These are phyloP conservation scores for Ceyx margarethae DNA, from an alignment of 2,113 vertebrate species.

Conservation along the genomic window DNA sequence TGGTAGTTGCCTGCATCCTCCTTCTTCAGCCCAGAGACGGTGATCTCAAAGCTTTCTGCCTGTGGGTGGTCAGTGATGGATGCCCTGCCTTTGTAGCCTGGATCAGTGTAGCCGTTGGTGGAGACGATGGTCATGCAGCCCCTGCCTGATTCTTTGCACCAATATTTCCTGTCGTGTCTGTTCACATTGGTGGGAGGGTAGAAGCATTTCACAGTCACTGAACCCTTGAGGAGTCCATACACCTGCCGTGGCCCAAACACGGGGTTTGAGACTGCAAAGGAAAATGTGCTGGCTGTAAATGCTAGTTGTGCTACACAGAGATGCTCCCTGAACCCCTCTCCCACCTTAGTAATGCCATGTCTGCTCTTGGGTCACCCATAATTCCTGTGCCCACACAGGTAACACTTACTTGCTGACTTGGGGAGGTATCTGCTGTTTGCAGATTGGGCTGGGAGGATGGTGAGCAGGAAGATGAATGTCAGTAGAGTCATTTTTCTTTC, in stretches of 20 bases:
- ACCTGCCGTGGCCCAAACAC: slow-evolving; percentile 73
- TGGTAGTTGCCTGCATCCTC: slow-evolving; percentile 60
- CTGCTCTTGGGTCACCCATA: not conserved
- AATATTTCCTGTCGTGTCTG: slow-evolving; percentile 71
- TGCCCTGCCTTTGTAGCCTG: not conserved
- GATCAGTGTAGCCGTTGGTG: not conserved
- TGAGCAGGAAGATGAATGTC: slow-evolving; percentile 3
- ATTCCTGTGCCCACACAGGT: fast-evolving
- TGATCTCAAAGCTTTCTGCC: slow-evolving; percentile 29
- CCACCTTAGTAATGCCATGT: not conserved
- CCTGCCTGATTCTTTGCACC: slow-evolving; percentile 30
- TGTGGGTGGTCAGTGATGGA: slow-evolving; percentile 44
- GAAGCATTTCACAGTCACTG: slow-evolving; percentile 53
- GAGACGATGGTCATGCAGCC: slow-evolving; percentile 44
- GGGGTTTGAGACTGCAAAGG: slow-evolving; percentile 45
- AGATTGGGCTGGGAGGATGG: slow-evolving; percentile 10
- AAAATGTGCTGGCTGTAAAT: fast-evolving
- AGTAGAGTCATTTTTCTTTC: not conserved
- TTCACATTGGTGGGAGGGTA: slow-evolving; percentile 66
- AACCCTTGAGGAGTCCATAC: not conserved
- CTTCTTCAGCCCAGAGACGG: not conserved
- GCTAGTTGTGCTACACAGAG: not conserved
- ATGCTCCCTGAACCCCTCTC: not conserved
- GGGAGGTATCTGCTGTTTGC: not conserved
- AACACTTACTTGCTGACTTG: not conserved